Conservation (phyloP, 2,888 invertebrate genomes). For the Rutpela maculata region DNA sequence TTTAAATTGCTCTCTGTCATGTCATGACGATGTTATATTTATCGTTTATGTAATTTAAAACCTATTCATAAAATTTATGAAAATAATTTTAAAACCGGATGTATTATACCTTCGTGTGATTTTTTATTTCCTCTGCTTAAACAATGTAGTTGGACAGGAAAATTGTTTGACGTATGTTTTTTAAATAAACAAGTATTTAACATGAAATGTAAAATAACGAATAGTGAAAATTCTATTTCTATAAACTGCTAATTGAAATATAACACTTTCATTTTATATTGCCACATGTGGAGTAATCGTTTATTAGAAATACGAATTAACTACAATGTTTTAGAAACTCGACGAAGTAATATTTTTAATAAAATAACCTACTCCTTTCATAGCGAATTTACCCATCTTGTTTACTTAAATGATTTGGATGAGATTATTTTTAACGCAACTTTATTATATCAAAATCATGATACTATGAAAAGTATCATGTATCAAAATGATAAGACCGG, state of each 20-base stretch:
- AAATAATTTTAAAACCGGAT: slow-evolving; percentile 54
- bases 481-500: background rate
- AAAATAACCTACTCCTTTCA: background rate
- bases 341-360: background rate
- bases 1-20: slow-evolving; percentile 18
- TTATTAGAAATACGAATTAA: slow-evolving; percentile 53
- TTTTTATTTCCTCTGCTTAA: slow-evolving; percentile 46
- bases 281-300: slow-evolving; percentile 60
- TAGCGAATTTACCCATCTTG: background rate
- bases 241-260: slow-evolving; percentile 60
- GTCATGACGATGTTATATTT: slow-evolving; percentile 41
- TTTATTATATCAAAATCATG: background rate
- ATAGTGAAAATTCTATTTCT: slow-evolving; percentile 4
- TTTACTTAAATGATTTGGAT: slow-evolving; percentile 3
- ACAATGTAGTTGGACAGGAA: slow-evolving; percentile 20
- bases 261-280: slow-evolving; percentile 65
- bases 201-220: background rate
- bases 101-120: slow-evolving; percentile 49
- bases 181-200: slow-evolving; percentile 4
- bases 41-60: slow-evolving; percentile 45
- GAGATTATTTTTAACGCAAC: background rate
- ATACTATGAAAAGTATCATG: too few relatives aligned
- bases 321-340: slow-evolving; percentile 13
- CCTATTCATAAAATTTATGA: slow-evolving; percentile 47
- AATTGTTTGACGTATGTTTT: background rate